phyloP scores from a whole-genome alignment of 2,797 vertebrate species.

The Graptemys geographica region DNA sequence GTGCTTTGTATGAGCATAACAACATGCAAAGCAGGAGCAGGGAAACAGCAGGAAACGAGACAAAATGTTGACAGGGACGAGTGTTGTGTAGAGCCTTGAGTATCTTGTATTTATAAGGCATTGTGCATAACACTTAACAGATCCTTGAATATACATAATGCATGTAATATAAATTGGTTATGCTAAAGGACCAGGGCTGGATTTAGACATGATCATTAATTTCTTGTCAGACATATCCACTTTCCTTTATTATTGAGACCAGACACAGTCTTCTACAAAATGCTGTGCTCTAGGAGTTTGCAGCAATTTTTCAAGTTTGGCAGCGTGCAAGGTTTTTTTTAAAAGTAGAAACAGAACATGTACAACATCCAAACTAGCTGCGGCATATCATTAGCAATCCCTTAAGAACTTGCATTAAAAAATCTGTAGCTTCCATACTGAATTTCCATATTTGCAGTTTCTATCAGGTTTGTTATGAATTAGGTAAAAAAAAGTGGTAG shows the following conservation, averaged over 20 bases:
- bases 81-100: neutral
- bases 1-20: too few relatives aligned
- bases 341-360: neutral
- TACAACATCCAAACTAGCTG: neutral
- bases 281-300: neutral
- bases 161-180: neutral
- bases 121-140: neutral
- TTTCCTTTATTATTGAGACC: neutral
- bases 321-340: neutral
- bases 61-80: neutral
- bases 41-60: neutral
- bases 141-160: neutral
- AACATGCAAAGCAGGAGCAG: neutral
- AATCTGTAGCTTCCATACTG: neutral
- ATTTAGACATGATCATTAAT: rapidly evolving
- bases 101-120: too few relatives aligned
- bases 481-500: neutral
- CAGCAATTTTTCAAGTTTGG: neutral
- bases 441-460: neutral
- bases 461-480: neutral
- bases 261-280: neutral
- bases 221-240: neutral
- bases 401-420: neutral
- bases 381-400: neutral
- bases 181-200: rapidly evolving